These are phyloP conservation scores for Lethocerus indicus DNA, from an alignment of 1,140 invertebrate species.

Conservation along the genomic window DNA sequence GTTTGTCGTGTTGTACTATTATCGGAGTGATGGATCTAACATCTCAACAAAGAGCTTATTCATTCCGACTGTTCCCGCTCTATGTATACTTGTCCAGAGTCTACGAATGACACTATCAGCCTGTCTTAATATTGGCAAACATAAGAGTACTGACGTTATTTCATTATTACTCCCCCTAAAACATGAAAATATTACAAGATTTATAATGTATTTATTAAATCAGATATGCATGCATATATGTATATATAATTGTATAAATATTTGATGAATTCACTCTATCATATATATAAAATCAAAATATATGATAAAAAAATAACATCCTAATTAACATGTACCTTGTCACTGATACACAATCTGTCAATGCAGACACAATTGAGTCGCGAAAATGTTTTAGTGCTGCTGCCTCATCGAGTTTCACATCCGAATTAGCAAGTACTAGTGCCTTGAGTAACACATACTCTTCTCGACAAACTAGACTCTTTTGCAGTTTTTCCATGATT, in stretches of 20 bases:
- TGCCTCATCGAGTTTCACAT: constrained; percentile 74
- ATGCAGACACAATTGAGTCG: constrained; percentile 65
- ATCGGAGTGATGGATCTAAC: constrained; percentile 61
- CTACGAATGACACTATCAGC: constrained; percentile 71
- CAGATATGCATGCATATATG: neutral
- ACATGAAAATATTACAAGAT: constrained; percentile 9
- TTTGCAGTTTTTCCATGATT: constrained; percentile 72
- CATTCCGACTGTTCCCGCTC: constrained; percentile 78
- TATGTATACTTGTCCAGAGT: constrained; percentile 80
- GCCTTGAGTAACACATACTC: constrained; percentile 89
- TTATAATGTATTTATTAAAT: neutral
- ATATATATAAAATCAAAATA: neutral
- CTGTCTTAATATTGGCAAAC: constrained; percentile 74
- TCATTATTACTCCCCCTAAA: constrained; percentile 41
- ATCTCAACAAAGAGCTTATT: constrained; percentile 96
- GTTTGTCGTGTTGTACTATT: too few species aligned
- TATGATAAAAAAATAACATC: neutral
- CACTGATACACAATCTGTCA: constrained; percentile 70
- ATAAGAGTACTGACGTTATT: constrained; percentile 72
- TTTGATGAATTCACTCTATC: neutral
- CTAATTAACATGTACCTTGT: constrained; percentile 34
- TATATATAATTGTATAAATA: neutral
- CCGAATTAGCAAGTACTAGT: constrained; percentile 78
- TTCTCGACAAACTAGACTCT: constrained; percentile 63
- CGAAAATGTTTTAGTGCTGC: constrained; percentile 69